Base-by-base conservation (phyloP, 2,888 invertebrate genomes). In the Trissoscelio sp. region DNA sequence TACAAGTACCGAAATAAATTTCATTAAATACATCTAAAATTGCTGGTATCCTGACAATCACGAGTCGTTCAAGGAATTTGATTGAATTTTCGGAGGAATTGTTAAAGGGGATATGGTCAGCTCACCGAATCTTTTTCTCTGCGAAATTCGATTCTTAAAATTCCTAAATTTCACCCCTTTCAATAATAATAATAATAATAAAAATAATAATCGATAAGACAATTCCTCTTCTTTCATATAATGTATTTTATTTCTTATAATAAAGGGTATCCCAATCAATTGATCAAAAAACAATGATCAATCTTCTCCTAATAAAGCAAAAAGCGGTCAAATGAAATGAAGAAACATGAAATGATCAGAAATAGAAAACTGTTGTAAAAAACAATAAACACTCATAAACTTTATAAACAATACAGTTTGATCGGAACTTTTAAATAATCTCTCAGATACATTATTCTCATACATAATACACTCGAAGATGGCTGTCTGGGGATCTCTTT, bases 401-500 rank as follows among this genome's bases (percentile, higher is more conserved):
- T 64, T 64, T 18, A 53, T 55, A 67, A 67, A 57, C 46, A 57
- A 69, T 44, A 2, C 46, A 34, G 46, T 46, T 57, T 57, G 57
- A 69, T 57, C 46, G 12, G 34, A 46, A 31, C 46, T 14, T 28
- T 44, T 34, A 11, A 20, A 18, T 34, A 34, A 57, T 55, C 42
- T 37, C 31, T 18, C n/a, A 28, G 44, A 44, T 48, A 18, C 55
- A 69, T 55, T 55, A 69, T 55, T 55, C 31, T 70, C 37, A 57
- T 70, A 37, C 37, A 48, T 58, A 51, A 70, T 70, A 60, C 58
- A 58, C 37, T 39, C 3, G 24, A 58, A 70, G 42, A 70, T 39
- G 70, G 44, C 70, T 70, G 70, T 70, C 70, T 70, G n/a, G 70
- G 60, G 70, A 70, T 57, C 12, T 58, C 42, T 53, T 60, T 48